A percentile compares a stretch with the other conserved stretches of the same genome.
Evolutionary conservation across 2,888 invertebrate species (phyloP).

Genomic region (Drosophila mayaguana): DNA sequence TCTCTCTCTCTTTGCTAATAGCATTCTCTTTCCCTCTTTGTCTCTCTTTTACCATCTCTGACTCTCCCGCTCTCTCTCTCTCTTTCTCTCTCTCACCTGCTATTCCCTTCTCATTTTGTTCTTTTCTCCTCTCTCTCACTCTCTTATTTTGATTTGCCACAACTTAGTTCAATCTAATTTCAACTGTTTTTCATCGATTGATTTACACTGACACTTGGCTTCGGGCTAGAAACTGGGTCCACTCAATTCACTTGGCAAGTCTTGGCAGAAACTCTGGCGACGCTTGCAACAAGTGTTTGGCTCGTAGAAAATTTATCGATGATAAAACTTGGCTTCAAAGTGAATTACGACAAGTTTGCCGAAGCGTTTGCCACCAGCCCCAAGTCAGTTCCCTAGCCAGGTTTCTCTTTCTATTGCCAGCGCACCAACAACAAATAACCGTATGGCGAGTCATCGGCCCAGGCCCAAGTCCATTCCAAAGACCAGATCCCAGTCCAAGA

Average conservation of each 20-base stretch:
- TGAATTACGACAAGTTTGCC: slow-evolving; percentile 76
- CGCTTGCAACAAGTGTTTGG: slow-evolving; percentile 69
- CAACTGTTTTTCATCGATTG: slow-evolving; percentile 24
- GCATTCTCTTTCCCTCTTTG: background rate
- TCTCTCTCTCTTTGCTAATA: background rate
- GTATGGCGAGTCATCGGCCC: slow-evolving; percentile 45
- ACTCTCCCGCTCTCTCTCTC: background rate
- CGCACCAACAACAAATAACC: slow-evolving; percentile 43
- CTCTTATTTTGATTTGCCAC: background rate
- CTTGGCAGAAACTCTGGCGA: background rate
- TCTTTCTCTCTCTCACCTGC: no score
- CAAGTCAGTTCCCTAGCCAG: slow-evolving; percentile 28
- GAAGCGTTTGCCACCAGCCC: slow-evolving; percentile 24
- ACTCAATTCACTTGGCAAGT: slow-evolving; percentile 6
- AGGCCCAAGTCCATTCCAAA: slow-evolving; percentile 10
- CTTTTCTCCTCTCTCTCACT: background rate
- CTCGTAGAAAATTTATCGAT: slow-evolving; percentile 69
- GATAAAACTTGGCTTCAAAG: slow-evolving; percentile 70
- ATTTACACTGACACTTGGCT: slow-evolving; percentile 42
- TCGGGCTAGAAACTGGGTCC: slow-evolving; percentile 18
- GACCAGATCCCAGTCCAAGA: background rate
- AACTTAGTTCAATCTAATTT: slow-evolving; percentile 1
- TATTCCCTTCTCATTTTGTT: no score
- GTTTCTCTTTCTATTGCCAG: slow-evolving; percentile 41
- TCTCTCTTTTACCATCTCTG: background rate